Percentiles rank a stretch among this genome's conserved stretches.
These are phyloP conservation scores for Nymphalis c-album DNA, from an alignment of 2,888 invertebrate genomes.

Conservation along the genomic window DNA sequence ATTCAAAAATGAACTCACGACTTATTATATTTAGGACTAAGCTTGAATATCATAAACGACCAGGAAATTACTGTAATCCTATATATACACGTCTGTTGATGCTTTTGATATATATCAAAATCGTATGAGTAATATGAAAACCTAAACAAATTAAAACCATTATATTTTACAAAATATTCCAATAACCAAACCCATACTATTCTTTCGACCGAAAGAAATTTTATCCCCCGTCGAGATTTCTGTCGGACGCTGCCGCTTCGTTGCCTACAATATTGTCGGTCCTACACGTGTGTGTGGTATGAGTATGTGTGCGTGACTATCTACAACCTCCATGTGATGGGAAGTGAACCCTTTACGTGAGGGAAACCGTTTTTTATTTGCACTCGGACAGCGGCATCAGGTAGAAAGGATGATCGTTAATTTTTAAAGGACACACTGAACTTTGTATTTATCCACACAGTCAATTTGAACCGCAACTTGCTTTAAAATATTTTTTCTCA, in stretches of 20 bases:
- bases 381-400: slow-evolving; percentile 81
- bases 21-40: not conserved
- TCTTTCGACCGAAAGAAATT: slow-evolving; percentile 68
- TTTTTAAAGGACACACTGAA: slow-evolving; percentile 78
- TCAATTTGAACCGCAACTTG: slow-evolving; percentile 34
- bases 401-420: slow-evolving; percentile 81
- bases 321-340: slow-evolving; percentile 76
- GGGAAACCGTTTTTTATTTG: slow-evolving; percentile 81
- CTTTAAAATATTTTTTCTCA: slow-evolving; percentile 9
- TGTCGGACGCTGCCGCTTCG: slow-evolving; percentile 69
- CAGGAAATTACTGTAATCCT: not conserved
- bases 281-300: slow-evolving; percentile 45
- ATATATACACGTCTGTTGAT: not conserved
- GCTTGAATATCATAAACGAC: not conserved
- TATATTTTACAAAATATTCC: slow-evolving; percentile 17
- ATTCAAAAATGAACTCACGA: slow-evolving; percentile 24
- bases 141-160: not conserved
- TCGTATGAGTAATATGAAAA: not conserved
- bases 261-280: slow-evolving; percentile 53
- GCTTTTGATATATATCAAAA: not conserved
- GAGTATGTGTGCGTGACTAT: slow-evolving; percentile 51
- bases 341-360: slow-evolving; percentile 82
- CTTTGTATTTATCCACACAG: slow-evolving; percentile 60
- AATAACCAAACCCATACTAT: slow-evolving; percentile 54
- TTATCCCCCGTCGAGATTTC: slow-evolving; percentile 76